These are phyloP conservation scores for Aphelenchoides avenae DNA, from an alignment of 1,140 invertebrate species.

Conservation along the genomic window DNA sequence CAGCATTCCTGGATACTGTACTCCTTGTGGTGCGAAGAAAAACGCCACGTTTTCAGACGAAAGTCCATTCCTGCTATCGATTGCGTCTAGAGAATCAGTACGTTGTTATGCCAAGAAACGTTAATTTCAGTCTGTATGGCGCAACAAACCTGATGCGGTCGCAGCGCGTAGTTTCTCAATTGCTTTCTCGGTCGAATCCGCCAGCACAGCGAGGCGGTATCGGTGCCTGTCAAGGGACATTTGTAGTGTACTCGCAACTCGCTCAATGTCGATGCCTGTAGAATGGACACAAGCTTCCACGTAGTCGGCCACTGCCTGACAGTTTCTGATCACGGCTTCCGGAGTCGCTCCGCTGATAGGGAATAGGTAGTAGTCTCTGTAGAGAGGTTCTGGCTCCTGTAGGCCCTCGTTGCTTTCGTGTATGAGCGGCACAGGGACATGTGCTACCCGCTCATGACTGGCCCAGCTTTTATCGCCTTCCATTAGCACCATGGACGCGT, in stretches of 20 bases:
- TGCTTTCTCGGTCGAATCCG: slow-evolving; percentile 13
- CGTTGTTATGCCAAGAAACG: too few species aligned
- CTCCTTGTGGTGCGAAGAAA: slow-evolving; percentile 49
- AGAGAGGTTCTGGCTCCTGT: too few species aligned
- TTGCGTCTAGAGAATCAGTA: too few species aligned
- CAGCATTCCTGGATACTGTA: slow-evolving; percentile 46
- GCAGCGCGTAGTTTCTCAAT: slow-evolving; percentile 18
- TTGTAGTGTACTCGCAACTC: too few species aligned
- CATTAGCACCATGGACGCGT: slow-evolving; percentile 22
- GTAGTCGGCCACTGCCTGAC: slow-evolving; percentile 8
- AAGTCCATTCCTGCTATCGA: too few species aligned
- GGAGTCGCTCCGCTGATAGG: slow-evolving; percentile 12
- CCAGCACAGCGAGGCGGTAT: slow-evolving; percentile 16
- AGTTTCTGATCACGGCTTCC: slow-evolving; percentile 9
- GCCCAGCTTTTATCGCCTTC: not conserved
- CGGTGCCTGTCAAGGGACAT: slow-evolving; percentile 15
- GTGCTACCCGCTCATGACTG: not conserved
- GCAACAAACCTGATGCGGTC: too few species aligned
- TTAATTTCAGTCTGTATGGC: too few species aligned
- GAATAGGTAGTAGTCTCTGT: slow-evolving; percentile 8
- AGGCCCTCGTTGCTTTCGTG: too few species aligned
- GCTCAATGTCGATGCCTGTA: too few species aligned
- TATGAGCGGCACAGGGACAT: too few species aligned
- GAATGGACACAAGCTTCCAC: not conserved
- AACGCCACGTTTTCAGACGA: slow-evolving; percentile 38